phyloP scores from a whole-genome alignment of 53 echinoderm and acorn worm genomes.

The Zoroaster sp. region DNA sequence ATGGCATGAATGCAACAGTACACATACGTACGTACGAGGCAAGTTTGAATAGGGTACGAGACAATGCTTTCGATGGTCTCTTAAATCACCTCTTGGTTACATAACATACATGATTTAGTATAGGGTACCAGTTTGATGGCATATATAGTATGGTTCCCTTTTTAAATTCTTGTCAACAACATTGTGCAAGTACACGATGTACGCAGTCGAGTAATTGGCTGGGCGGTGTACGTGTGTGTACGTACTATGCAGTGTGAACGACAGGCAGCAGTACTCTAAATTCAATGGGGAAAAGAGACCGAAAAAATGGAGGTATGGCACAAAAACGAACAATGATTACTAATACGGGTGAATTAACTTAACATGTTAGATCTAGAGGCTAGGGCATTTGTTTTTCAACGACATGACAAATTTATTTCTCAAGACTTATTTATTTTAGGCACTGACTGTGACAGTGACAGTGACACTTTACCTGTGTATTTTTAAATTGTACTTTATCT shows the following conservation, averaged over 20 bases:
- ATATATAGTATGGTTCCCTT: background rate
- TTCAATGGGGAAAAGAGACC: constrained; percentile 57
- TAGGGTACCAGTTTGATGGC: background rate
- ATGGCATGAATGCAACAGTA: background rate
- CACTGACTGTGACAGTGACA: too few relatives aligned
- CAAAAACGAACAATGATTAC: background rate
- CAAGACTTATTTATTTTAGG: too few relatives aligned
- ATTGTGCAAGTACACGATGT: too few relatives aligned
- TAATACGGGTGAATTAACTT: background rate
- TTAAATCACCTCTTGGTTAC: background rate
- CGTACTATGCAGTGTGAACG: background rate
- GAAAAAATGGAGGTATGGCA: constrained; percentile 59
- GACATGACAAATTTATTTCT: too few relatives aligned
- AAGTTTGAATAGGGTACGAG: background rate
- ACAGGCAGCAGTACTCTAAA: too few relatives aligned
- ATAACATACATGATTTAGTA: background rate
- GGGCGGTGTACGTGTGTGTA: too few relatives aligned
- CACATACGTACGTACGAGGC: too few relatives aligned
- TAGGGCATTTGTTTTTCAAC: background rate
- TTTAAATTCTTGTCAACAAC: background rate
- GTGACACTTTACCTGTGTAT: too few relatives aligned
- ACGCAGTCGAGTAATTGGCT: too few relatives aligned
- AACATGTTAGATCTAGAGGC: background rate
- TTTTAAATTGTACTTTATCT: too few relatives aligned
- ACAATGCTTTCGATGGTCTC: background rate